phyloP scores from a whole-genome alignment of 2,888 invertebrate genomes.

The Thelaira solivaga region DNA sequence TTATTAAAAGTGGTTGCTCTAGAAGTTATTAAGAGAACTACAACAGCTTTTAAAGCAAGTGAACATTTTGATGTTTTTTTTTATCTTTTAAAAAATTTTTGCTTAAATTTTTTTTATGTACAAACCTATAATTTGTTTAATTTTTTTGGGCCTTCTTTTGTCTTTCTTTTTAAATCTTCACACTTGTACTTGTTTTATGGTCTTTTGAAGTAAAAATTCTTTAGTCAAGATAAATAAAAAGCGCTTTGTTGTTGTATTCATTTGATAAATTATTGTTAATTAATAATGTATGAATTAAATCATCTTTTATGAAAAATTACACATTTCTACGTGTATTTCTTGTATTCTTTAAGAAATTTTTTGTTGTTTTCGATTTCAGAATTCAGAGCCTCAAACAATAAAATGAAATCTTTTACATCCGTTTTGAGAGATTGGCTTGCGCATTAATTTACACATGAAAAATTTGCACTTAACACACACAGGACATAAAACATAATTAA shows the following conservation, averaged over 20 bases:
- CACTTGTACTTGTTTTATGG: neutral
- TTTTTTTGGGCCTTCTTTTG: neutral
- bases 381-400: slow-evolving; percentile 22
- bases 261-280: slow-evolving; percentile 56
- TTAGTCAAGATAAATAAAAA: slow-evolving; percentile 5
- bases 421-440: slow-evolving; percentile 23
- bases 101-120: too few species aligned
- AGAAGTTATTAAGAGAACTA: too few species aligned
- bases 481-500: slow-evolving; percentile 62
- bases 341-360: slow-evolving; percentile 9
- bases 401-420: slow-evolving; percentile 18
- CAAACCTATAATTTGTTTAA: too few species aligned
- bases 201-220: neutral
- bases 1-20: too few species aligned
- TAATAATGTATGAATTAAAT: slow-evolving; percentile 61
- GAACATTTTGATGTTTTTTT: too few species aligned
- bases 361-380: neutral
- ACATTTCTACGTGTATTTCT: slow-evolving; percentile 42
- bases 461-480: slow-evolving; percentile 58
- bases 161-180: neutral
- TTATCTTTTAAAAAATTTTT: too few species aligned
- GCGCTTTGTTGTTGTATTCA: neutral
- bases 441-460: slow-evolving; percentile 51
- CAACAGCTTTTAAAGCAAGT: too few species aligned
- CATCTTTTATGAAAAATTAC: slow-evolving; percentile 61